Evolutionary conservation across 2,797 vertebrate species (phyloP).

Genomic region (Chelon labrosus): DNA sequence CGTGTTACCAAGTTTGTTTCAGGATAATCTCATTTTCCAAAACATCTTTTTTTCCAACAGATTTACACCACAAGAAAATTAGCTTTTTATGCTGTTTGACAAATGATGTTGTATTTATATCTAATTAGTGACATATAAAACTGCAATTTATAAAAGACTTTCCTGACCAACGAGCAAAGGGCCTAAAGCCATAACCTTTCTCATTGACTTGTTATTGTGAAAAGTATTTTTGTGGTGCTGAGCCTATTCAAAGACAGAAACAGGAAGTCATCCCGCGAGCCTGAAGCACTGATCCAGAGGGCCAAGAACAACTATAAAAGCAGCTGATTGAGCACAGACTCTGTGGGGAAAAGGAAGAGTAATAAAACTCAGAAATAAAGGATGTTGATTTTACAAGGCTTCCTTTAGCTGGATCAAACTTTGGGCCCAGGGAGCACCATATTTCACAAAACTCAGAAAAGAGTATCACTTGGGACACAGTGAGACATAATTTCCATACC

Average conservation of each 20-base stretch:
- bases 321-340: slow-evolving; percentile 34
- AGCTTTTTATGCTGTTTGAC: background rate
- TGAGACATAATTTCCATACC: slow-evolving; percentile 11
- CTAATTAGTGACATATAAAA: slow-evolving; percentile 26
- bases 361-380: slow-evolving; percentile 25
- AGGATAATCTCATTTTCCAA: slow-evolving; percentile 2
- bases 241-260: slow-evolving; percentile 52
- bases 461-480: background rate
- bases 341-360: slow-evolving; percentile 12
- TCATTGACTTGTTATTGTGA: slow-evolving; percentile 13
- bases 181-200: slow-evolving; percentile 15
- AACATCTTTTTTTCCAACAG: slow-evolving; percentile 39
- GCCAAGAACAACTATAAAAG: slow-evolving; percentile 52
- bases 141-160: background rate
- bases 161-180: slow-evolving; percentile 2
- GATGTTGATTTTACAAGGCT: slow-evolving; percentile 30
- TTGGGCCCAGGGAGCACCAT: slow-evolving; percentile 29
- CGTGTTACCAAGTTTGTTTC: slow-evolving; percentile 49
- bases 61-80: slow-evolving; percentile 65
- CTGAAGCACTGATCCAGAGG: slow-evolving; percentile 55
- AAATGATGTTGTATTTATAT: background rate
- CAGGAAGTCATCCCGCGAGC: slow-evolving; percentile 42
- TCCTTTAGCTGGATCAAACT: slow-evolving; percentile 46
- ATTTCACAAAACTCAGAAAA: slow-evolving; percentile 54
- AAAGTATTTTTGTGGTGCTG: slow-evolving; percentile 67